Conservation (phyloP, 2,797 vertebrate genomes). For the Sphaeramia orbicularis region DNA sequence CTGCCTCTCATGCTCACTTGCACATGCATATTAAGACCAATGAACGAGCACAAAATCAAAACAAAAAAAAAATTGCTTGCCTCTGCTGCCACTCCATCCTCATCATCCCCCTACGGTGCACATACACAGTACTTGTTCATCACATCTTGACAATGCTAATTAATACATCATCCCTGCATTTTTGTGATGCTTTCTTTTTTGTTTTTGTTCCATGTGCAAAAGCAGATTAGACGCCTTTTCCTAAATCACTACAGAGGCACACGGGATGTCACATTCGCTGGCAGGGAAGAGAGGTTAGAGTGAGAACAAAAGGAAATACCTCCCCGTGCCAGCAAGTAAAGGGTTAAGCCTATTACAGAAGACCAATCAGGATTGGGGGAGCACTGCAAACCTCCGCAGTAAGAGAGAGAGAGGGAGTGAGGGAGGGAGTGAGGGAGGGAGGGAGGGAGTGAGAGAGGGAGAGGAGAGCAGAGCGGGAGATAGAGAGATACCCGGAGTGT, state of each 20-base stretch:
- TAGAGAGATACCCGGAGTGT: slow-evolving; percentile 73
- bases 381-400: slow-evolving; percentile 98
- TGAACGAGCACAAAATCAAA: slow-evolving; percentile 55
- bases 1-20: slow-evolving; percentile 53
- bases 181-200: slow-evolving; percentile 3
- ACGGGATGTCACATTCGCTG: slow-evolving; percentile 47
- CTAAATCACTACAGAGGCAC: slow-evolving; percentile 47
- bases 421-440: slow-evolving; percentile 46
- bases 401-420: slow-evolving; percentile 84
- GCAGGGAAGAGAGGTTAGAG: slow-evolving; percentile 48
- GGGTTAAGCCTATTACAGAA: slow-evolving; percentile 92
- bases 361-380: slow-evolving; percentile 96
- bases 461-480: slow-evolving; percentile 87
- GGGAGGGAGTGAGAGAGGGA: slow-evolving; percentile 35
- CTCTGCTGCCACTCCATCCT: slow-evolving; percentile 45
- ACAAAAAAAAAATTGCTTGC: slow-evolving; percentile 44
- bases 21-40: slow-evolving; percentile 56
- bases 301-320: slow-evolving; percentile 76
- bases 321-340: slow-evolving; percentile 68
- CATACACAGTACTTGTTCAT: slow-evolving; percentile 55
- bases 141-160: slow-evolving; percentile 56
- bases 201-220: slow-evolving; percentile 24
- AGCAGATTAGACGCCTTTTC: slow-evolving; percentile 36
- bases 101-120: slow-evolving; percentile 33
- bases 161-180: slow-evolving; percentile 44